Base-by-base conservation (phyloP, 2,113 vertebrate genomes). In the Rhinogobius similis region DNA sequence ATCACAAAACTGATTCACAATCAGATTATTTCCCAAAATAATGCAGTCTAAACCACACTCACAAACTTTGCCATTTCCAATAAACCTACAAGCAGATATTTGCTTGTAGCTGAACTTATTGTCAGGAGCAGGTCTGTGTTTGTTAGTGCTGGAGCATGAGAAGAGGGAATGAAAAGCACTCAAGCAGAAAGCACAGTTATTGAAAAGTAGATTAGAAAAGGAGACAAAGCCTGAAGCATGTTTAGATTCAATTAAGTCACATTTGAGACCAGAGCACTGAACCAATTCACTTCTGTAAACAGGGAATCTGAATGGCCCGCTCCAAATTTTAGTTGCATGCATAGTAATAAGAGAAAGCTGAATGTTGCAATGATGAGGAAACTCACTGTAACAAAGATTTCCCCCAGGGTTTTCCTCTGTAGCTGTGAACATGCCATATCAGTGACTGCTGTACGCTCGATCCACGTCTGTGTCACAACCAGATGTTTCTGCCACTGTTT, bases 151-250 rank as follows among this genome's bases (percentile, higher is more conserved):
- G 16, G 1, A 41, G 46, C 50, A 56, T 2, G 39, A 61, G 61
- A 53, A 66, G 21, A 68, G 43, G 43, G 59, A 67, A 29, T 52
- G 11, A 73, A 63, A 58, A 77, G 13, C 67, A 65, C 29, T 18
- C 1, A 55, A 71, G 67, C 50, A 71, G 68, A 78, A 69, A 72
- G 70, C 48, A 16, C 38, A 56, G 68, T 84, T 39, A 70, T 68
- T 77, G 44, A 65, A 83, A 84, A 84, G 39, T 48, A 63, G 59
- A 84, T 86, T 71, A 83, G 77, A 55, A 70, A 62, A 73, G 41
- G 74, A 73, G 26, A 79, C 65, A 41, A 67, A 21, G 62, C 68
- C 48, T 71, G 56, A 0, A 20, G 75, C 53, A 59, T 75, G 50
- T 68, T 70, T 64, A 41, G 52, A 83, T 68, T 73, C 12, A 76